phyloP scores from a whole-genome alignment of 92 coral and sea anemone genomes.

The Virgularia gustaviana region DNA sequence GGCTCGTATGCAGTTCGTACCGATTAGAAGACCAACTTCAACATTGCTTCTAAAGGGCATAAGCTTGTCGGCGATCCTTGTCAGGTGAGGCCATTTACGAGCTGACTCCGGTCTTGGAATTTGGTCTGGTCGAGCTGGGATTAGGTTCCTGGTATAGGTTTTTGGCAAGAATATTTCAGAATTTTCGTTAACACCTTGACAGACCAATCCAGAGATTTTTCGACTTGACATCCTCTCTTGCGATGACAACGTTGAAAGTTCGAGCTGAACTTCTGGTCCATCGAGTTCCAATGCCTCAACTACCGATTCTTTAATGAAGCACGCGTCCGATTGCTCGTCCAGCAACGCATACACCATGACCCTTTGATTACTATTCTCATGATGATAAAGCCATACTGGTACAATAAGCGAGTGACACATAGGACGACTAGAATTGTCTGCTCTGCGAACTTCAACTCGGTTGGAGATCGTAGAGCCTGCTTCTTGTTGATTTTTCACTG shows the following conservation, averaged over 20 bases:
- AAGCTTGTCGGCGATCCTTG: constrained; percentile 24
- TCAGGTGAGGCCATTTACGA: constrained; percentile 53
- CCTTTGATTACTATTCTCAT: constrained; percentile 21
- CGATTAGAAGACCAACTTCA: constrained; percentile 47
- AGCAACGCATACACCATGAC: constrained; percentile 40
- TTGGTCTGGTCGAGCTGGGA: constrained; percentile 52
- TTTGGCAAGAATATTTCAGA: constrained; percentile 38
- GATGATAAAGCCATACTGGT: constrained; percentile 58
- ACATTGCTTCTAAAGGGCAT: constrained; percentile 33
- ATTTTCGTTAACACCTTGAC: constrained; percentile 23
- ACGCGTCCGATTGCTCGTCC: constrained; percentile 60
- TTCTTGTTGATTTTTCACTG: constrained; percentile 1
- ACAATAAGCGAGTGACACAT: constrained; percentile 28
- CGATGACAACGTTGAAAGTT: constrained; percentile 43
- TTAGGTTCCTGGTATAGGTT: constrained; percentile 41
- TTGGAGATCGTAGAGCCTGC: neutral
- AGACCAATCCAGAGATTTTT: constrained; percentile 40
- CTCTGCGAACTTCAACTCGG: constrained; percentile 5
- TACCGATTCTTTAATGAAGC: constrained; percentile 41
- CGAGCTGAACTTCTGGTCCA: constrained; percentile 48
- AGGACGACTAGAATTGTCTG: neutral
- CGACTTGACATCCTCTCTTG: constrained; percentile 22
- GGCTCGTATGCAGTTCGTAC: constrained; percentile 50
- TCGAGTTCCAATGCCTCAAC: constrained; percentile 30
- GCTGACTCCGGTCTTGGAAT: constrained; percentile 65